phyloP scores from a whole-genome alignment of 2,113 vertebrate genomes.

The Ginglymostoma cirratum region DNA sequence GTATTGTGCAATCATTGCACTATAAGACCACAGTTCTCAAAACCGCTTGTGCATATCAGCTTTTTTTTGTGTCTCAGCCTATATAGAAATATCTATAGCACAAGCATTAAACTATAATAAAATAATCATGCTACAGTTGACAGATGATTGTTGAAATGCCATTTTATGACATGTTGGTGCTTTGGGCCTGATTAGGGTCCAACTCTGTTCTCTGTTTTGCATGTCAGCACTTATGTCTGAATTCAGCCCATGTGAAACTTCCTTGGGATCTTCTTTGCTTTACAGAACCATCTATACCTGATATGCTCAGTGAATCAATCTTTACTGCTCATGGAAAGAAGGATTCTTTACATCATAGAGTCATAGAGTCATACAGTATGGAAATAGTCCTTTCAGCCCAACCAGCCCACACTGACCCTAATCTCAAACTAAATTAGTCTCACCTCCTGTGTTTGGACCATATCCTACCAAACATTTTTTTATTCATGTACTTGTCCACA shows the following conservation, averaged over 20 bases:
- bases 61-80: background rate
- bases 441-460: too few relatives aligned
- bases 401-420: too few relatives aligned
- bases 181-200: background rate
- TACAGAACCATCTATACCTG: background rate
- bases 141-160: slow-evolving; percentile 8
- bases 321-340: background rate
- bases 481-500: too few relatives aligned
- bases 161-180: background rate
- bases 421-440: too few relatives aligned
- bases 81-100: background rate
- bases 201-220: background rate
- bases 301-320: background rate
- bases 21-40: background rate
- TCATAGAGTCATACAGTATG: too few relatives aligned
- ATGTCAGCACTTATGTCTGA: background rate
- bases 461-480: too few relatives aligned
- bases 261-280: background rate
- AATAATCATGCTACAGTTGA: background rate
- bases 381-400: too few relatives aligned
- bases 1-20: background rate
- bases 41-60: background rate
- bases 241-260: background rate
- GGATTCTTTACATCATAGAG: background rate
- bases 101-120: background rate